Evolutionary conservation across 2,113 vertebrate species (phyloP), one percentile per base, ranked within the genome.

Genomic region (Nycticryphes semicollaris): DNA sequence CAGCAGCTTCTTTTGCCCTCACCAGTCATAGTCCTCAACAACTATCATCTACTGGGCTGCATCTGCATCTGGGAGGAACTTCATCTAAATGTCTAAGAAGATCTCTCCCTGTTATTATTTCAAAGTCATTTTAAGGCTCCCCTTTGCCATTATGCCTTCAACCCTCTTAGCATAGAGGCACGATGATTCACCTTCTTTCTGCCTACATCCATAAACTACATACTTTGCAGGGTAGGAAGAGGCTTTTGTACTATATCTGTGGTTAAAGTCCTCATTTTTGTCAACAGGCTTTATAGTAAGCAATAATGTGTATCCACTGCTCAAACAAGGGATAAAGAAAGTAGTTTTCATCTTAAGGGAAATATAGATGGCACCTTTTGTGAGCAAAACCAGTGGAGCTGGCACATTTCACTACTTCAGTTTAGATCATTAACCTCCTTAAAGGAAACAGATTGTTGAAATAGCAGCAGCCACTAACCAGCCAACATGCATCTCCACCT

Each of bases 341-440:
- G 48, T 25, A 70, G 50, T 33, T 82, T 90, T 56, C 28, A 39
- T 39, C 35, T 7, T 39, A 62, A 57, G 53, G 51, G 83, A 74
- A 75, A 78, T 67, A 43, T 4, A 33, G 28, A 25, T 1, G 0
- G 0, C 30, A 39, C 35, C 18, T 72, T 90, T 30, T 45, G 33
- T 59, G 45, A 87, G 18, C 1, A 1, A 0, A 6, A 27, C 25
- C 13, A 43, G 59, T n/a, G 56, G 70, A 72, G 77, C 37, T 48
- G 41, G 24, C 24, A 48, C 41, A 21, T 67, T 85, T 85, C 30
- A 28, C 15, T 15, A 28, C 59, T 56, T 43, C 35, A n/a, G 54
- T 69, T 88, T 67, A 57, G 25, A 27, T 66, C 5, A 41, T 72
- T 45, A 72, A 59, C 9, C 9, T 88, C 37, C 63, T 76, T 41